Base-by-base conservation (phyloP, 2,888 invertebrate genomes). In the Gnatocerus cornutus region DNA sequence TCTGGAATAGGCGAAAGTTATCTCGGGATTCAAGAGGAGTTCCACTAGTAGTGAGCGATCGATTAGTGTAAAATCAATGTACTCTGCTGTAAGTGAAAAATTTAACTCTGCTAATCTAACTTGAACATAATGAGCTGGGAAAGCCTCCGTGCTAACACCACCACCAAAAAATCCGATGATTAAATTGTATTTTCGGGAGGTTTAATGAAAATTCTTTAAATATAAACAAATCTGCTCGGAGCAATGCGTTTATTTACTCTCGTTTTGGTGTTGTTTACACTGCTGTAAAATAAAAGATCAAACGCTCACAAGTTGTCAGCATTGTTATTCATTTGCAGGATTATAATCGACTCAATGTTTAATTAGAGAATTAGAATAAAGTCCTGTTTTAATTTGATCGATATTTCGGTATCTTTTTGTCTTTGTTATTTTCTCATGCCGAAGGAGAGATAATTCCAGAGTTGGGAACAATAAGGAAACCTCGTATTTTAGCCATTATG, bases 41-140 rank as follows among this genome's bases (percentile, higher is more conserved):
- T 39, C 9, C 3, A 55, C 37, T 55, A 39, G 16, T 55, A 10
- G 48, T 50, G 21, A 30, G 13, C 55, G 13, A 56, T 56, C 16
- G 41, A 56, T 56, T 43, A 41, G 56, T 27, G 14, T 10, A 27
- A 43, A 56, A 56, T 56, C 56, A 43, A 14, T 55, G 16, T 55
- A 21, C 8, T 9, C 43, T 46, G 45, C 46, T 7, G 30, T 29
- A 1, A 33, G 27, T 30, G 50, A 50, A 50, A 50, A 21, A 21
- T 50, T 48, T 33, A n/a, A 33, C 33, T n/a, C 4, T 3, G 4
- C 21, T 4, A 21, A 21, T 21, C 21, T 21, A 21, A 21, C 21
- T 21, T 21, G n/a, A 43, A 45, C 21, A 4, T 21, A 21, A 21
- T 21, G 21, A 21, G 21, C 21, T 3, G 21, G 4, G 21, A 21